Percentiles rank a stretch among this genome's conserved stretches.
Evolutionary conservation across 2,888 invertebrate genomes (phyloP).

Genomic region (Pherbina coryleti): DNA sequence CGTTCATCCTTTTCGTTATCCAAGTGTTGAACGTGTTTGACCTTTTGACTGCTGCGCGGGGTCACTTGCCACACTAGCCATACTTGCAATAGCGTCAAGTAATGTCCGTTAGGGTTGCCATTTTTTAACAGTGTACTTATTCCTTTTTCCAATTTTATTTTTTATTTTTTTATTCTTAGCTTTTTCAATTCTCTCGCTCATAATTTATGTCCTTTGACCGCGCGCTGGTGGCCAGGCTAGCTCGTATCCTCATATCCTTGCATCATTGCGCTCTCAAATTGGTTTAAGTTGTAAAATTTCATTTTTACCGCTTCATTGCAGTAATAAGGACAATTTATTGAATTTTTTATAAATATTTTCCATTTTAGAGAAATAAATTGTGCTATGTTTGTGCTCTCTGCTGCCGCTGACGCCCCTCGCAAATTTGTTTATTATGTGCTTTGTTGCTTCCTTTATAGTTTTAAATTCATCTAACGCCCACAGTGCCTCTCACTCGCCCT

Average conservation of each 20-base stretch:
- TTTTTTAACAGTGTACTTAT: conserved; percentile 22
- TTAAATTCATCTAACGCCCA: conserved; percentile 57
- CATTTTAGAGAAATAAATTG: conserved; percentile 25
- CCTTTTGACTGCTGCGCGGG: conserved; percentile 42
- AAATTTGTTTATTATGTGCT: conserved; percentile 67
- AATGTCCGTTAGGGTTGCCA: conserved; percentile 41
- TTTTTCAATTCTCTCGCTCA: conserved; percentile 4
- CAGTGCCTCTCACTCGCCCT: conserved; percentile 32
- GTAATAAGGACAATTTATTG: conserved; percentile 69
- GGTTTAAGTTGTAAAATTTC: conserved; percentile 62
- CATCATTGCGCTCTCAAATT: conserved; percentile 57
- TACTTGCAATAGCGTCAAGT: conserved; percentile 32
- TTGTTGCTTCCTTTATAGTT: conserved; percentile 62
- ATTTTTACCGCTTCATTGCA: conserved; percentile 66
- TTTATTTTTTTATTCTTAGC: not conserved
- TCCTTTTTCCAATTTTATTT: not conserved
- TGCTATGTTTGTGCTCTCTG: conserved; percentile 37
- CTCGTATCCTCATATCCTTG: conserved; percentile 30
- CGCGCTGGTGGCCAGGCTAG: not conserved
- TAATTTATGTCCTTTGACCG: conserved; percentile 16
- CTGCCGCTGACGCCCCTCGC: conserved; percentile 29
- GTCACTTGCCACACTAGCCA: not conserved
- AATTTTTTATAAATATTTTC: conserved; percentile 46
- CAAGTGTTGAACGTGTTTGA: conserved; percentile 45
- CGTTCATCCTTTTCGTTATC: conserved; percentile 34